Percentiles rank a stretch among this genome's conserved stretches.
Evolutionary conservation across 1,140 invertebrate genomes (phyloP).

Genomic region (Gryllus bimaculatus): DNA sequence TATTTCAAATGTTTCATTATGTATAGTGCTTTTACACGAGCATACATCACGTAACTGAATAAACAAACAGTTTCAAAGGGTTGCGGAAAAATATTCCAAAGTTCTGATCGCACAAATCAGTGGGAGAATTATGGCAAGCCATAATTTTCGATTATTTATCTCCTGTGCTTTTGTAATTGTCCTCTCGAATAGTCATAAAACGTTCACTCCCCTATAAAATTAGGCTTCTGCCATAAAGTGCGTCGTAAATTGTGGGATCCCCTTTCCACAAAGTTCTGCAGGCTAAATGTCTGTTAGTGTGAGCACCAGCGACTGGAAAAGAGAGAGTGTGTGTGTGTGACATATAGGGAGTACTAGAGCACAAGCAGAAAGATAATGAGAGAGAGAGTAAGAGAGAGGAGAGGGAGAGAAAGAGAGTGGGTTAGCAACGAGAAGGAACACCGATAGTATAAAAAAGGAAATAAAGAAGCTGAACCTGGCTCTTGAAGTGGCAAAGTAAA

Average conservation of each 20-base stretch:
- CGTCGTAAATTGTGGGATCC: not conserved
- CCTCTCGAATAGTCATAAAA: not conserved
- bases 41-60: not conserved
- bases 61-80: not conserved
- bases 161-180: not conserved
- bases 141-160: not conserved
- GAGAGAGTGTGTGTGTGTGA: no score
- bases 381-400: not conserved
- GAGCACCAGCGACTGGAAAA: no score
- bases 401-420: not conserved
- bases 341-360: no score
- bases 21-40: not conserved
- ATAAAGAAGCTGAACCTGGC: no score
- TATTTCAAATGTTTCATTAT: no score
- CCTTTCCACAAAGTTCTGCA: no score
- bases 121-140: not conserved
- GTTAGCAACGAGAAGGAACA: not conserved
- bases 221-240: not conserved
- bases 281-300: no score
- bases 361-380: not conserved
- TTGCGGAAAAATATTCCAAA: not conserved
- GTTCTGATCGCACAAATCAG: not conserved
- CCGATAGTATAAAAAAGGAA: no score
- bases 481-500: no score
- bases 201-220: not conserved